phyloP scores from a whole-genome alignment of 2,797 vertebrate genomes.

The Erethizon dorsatum region DNA sequence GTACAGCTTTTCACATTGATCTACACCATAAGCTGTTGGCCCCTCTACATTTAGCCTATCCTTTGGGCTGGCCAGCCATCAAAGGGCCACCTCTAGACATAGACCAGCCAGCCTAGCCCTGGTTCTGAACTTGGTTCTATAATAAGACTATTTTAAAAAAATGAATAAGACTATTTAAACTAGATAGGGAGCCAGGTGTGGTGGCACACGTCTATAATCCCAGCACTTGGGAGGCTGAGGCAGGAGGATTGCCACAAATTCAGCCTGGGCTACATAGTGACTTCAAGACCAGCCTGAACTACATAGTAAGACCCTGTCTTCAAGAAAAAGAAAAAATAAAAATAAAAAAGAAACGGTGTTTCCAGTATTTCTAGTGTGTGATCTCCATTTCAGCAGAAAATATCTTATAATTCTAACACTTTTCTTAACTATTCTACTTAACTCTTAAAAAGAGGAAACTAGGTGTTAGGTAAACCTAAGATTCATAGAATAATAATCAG shows the following conservation, averaged over 20 bases:
- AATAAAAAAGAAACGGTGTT: constrained; percentile 19
- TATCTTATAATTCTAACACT: constrained; percentile 24
- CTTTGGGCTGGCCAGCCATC: background rate
- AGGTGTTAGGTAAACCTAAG: constrained; percentile 19
- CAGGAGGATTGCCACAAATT: background rate
- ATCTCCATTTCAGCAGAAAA: constrained; percentile 50
- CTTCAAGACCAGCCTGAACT: background rate
- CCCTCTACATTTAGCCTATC: background rate
- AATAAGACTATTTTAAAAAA: background rate
- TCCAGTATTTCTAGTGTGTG: background rate
- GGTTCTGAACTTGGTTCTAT: background rate
- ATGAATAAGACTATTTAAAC: no score
- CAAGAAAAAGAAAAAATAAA: background rate
- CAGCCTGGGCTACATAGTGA: background rate
- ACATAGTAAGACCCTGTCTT: background rate
- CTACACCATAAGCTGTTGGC: background rate
- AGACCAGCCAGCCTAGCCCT: background rate
- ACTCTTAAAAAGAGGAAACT: background rate
- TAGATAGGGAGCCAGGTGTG: background rate
- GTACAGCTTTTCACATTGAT: background rate
- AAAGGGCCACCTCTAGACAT: background rate
- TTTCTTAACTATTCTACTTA: constrained; percentile 60
- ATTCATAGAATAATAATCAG: constrained; percentile 35
- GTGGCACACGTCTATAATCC: background rate
- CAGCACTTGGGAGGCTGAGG: background rate